These are phyloP conservation scores for Oconnorella tubifera DNA, from an alignment of 2,888 invertebrate species.

Conservation along the genomic window DNA sequence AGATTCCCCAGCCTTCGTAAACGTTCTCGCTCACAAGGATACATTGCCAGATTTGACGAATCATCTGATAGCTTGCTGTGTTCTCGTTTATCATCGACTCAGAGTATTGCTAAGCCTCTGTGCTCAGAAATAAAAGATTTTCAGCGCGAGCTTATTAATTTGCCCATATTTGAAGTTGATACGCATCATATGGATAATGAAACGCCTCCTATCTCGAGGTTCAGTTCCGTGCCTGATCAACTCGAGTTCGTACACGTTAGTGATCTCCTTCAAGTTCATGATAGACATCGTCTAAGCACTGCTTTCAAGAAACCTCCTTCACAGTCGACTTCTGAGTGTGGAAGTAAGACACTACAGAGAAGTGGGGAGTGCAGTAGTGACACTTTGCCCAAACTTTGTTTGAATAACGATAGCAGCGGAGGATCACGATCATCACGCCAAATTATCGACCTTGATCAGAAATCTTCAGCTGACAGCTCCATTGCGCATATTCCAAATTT, in stretches of 20 bases:
- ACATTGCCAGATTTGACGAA: conserved; percentile 29
- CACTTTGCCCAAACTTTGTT: background rate
- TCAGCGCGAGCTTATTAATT: conserved; percentile 62
- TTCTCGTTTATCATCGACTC: conserved; percentile 8
- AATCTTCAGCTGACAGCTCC: background rate
- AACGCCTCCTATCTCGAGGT: conserved; percentile 48
- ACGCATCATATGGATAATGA: conserved; percentile 32
- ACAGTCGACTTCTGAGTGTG: background rate
- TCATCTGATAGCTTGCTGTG: conserved; percentile 9
- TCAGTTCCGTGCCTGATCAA: conserved; percentile 49
- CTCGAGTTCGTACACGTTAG: conserved; percentile 22
- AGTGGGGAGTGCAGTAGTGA: background rate
- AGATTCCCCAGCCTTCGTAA: conserved; percentile 54
- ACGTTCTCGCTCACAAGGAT: conserved; percentile 51
- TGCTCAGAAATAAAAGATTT: conserved; percentile 60
- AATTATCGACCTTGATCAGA: too few relatives aligned
- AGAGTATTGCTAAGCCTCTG: conserved; percentile 11
- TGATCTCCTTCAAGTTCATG: conserved; percentile 14
- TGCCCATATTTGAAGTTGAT: conserved; percentile 58
- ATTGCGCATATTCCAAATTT: background rate
- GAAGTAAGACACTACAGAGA: background rate
- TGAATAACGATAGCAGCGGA: background rate
- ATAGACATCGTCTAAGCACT: background rate
- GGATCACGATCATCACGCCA: too few relatives aligned
- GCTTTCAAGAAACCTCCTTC: background rate